Evolutionary conservation across 2,113 vertebrate species (phyloP).

Genomic region (Percopsis transmontana): DNA sequence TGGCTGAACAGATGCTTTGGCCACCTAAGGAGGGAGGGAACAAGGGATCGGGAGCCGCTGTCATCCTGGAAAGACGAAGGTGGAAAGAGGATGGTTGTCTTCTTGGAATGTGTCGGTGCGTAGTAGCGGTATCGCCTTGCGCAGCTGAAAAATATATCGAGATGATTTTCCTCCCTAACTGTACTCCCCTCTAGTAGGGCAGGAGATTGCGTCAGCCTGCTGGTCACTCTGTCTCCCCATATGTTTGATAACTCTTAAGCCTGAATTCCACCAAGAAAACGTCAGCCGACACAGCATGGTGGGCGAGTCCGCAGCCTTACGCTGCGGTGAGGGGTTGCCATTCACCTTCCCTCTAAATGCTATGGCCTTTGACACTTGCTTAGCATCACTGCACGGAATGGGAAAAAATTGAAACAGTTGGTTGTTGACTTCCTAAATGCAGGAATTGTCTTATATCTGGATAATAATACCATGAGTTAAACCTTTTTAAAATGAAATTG

Average conservation of each 20-base stretch:
- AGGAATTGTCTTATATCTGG: no score
- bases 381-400: no score
- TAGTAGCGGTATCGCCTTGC: conserved; percentile 35
- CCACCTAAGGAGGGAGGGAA: conserved; percentile 45
- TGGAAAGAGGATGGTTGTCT: conserved; percentile 19
- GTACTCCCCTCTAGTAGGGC: not conserved
- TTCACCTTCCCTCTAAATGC: no score
- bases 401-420: no score
- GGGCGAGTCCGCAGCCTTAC: no score
- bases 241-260: not conserved
- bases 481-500: not conserved
- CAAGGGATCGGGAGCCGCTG: conserved; percentile 29
- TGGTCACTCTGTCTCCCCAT: conserved; percentile 12
- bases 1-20: conserved; percentile 36
- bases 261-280: conserved; percentile 45
- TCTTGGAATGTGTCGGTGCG: conserved; percentile 39
- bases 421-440: no score
- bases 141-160: conserved; percentile 51
- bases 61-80: conserved; percentile 19
- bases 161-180: conserved; percentile 8
- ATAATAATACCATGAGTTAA: no score
- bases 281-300: conserved; percentile 25
- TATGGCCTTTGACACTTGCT: no score
- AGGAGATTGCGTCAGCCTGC: conserved; percentile 26
- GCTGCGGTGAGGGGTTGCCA: no score